Percentiles rank a stretch among this genome's conserved stretches.
These are phyloP conservation scores for Euthynnus affinis DNA, from an alignment of 2,797 vertebrate genomes.

Conservation along the genomic window DNA sequence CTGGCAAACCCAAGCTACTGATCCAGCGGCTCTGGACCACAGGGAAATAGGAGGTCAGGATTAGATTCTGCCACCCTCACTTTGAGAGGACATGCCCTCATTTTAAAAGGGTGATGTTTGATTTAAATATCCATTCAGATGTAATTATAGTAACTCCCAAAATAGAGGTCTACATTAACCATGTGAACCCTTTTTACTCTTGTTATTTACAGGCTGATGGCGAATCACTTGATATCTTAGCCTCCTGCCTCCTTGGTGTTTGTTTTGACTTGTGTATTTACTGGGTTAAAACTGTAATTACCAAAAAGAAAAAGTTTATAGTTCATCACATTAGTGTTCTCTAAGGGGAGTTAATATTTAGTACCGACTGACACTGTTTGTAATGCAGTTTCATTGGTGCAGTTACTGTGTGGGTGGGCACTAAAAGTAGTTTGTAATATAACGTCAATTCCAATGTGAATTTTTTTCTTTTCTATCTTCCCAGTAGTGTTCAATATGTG, in stretches of 20 bases:
- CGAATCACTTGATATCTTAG: not conserved
- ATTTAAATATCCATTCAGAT: constrained; percentile 24
- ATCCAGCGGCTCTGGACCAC: constrained; percentile 32
- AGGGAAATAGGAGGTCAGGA: constrained; percentile 2
- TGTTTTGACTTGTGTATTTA: not conserved
- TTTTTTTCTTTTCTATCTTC: too few relatives aligned
- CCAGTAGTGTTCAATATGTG: too few relatives aligned
- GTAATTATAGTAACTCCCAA: constrained; percentile 7
- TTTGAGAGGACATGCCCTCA: not conserved
- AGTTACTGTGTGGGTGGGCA: too few relatives aligned
- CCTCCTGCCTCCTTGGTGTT: not conserved
- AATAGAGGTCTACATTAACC: not conserved
- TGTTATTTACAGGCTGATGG: not conserved
- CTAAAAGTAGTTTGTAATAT: too few relatives aligned
- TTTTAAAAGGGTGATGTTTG: constrained; percentile 4
- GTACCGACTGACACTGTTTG: too few relatives aligned
- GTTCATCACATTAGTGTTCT: too few relatives aligned
- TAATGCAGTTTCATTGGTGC: too few relatives aligned
- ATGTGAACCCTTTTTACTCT: not conserved
- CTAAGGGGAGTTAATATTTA: too few relatives aligned
- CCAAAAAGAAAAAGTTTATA: too few relatives aligned
- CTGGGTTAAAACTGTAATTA: not conserved
- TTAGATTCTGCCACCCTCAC: not conserved
- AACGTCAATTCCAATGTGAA: too few relatives aligned
- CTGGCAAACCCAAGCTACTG: constrained; percentile 33